These are phyloP conservation scores for Threskiornis aethiopicus DNA, from an alignment of 2,797 vertebrate genomes.

Conservation along the genomic window DNA sequence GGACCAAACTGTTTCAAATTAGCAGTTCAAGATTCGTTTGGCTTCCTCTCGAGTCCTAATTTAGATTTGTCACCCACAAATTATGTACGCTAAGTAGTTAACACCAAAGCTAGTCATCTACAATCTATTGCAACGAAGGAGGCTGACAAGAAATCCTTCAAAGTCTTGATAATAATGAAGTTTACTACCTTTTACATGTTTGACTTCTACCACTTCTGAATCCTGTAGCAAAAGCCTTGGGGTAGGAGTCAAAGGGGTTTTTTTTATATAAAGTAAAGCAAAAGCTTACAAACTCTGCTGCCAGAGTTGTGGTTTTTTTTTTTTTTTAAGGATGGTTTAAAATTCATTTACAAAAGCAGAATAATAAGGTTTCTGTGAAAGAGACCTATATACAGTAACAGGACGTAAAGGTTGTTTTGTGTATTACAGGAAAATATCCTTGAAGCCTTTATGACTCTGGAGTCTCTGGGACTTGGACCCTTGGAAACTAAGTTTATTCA, in stretches of 20 bases:
- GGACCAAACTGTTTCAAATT: conserved; percentile 37
- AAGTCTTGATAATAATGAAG: conserved; percentile 44
- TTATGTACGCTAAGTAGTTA: conserved; percentile 55
- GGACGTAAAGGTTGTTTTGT: conserved; percentile 50
- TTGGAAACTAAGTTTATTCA: conserved; percentile 65
- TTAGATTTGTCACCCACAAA: conserved; percentile 52
- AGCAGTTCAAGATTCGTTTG: conserved; percentile 10
- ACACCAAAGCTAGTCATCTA: conserved; percentile 68
- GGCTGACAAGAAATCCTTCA: conserved; percentile 50
- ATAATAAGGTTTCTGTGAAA: conserved; percentile 56
- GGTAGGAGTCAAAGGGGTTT: conserved; percentile 36
- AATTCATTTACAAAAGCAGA: conserved; percentile 57
- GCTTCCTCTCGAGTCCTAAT: conserved; percentile 58
- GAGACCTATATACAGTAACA: conserved; percentile 57
- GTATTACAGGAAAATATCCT: conserved; percentile 55
- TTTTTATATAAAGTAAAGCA: conserved; percentile 46
- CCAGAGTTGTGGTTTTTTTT: background rate
- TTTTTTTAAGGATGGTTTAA: conserved; percentile 46
- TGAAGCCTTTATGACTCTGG: conserved; percentile 53
- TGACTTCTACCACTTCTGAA: conserved; percentile 57
- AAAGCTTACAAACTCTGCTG: conserved; percentile 52
- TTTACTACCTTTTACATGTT: conserved; percentile 55
- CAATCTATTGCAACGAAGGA: conserved; percentile 63
- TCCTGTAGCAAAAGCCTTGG: conserved; percentile 49
- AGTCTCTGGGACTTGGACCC: conserved; percentile 78